These are phyloP conservation scores for Carettochelys insculpta DNA, from an alignment of 2,113 vertebrate genomes.

Conservation along the genomic window DNA sequence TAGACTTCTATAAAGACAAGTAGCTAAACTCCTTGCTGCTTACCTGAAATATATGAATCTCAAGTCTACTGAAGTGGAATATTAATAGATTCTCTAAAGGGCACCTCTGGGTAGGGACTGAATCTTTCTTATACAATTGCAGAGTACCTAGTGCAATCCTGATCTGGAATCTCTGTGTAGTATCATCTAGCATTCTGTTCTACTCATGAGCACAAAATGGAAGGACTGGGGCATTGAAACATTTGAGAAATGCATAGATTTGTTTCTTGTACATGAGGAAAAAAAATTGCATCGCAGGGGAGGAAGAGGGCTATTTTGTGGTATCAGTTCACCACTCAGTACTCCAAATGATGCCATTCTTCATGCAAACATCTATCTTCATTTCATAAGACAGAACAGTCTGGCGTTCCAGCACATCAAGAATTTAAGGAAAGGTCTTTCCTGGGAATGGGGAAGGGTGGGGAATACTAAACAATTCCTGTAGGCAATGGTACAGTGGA, in stretches of 20 bases:
- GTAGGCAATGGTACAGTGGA: not conserved
- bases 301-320: not conserved
- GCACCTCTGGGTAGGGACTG: not conserved
- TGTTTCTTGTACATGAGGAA: not conserved
- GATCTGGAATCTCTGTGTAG: not conserved
- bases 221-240: not conserved
- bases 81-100: not conserved
- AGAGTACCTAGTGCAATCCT: not conserved
- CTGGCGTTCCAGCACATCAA: not conserved
- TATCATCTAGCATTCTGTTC: not conserved
- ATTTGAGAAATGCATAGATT: not conserved
- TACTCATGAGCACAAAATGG: not conserved
- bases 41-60: not conserved
- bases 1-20: not conserved
- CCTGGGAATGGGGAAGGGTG: not conserved
- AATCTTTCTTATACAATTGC: not conserved
- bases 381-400: not conserved
- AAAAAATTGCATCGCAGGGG: not conserved
- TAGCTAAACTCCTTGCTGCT: not conserved
- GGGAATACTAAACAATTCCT: not conserved
- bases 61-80: not conserved
- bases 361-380: not conserved
- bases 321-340: accelerated
- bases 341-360: not conserved
- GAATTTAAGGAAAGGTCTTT: not conserved